These are phyloP conservation scores for Dynastes maya DNA, from an alignment of 2,888 invertebrate species.

Conservation along the genomic window DNA sequence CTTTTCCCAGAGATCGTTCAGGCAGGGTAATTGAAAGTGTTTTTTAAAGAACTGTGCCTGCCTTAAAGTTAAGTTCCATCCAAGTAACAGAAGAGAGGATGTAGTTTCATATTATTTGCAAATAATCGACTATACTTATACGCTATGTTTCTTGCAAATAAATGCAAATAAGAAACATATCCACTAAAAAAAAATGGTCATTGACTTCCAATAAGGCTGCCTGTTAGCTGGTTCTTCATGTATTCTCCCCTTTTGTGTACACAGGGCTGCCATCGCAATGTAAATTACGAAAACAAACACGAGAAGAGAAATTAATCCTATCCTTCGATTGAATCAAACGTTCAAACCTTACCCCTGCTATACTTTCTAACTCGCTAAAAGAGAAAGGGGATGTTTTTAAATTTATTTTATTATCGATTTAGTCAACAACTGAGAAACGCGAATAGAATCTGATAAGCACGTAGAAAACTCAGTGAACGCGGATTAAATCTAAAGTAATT, in stretches of 20 bases:
- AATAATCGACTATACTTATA: too few relatives aligned
- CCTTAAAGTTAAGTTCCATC: too few relatives aligned
- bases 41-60: too few relatives aligned
- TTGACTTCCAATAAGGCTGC: not conserved
- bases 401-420: constrained; percentile 29
- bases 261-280: not conserved
- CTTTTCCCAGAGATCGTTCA: too few relatives aligned
- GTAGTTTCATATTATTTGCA: too few relatives aligned
- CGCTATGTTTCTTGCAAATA: too few relatives aligned
- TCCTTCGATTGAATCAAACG: constrained; percentile 27
- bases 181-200: not conserved
- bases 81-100: too few relatives aligned
- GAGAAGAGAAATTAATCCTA: constrained; percentile 24
- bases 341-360: constrained; percentile 3
- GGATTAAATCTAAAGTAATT: constrained; percentile 37
- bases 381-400: constrained; percentile 21
- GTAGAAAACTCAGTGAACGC: not conserved
- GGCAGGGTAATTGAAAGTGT: too few relatives aligned
- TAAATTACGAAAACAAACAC: constrained; percentile 34
- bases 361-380: not conserved
- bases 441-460: constrained; percentile 6
- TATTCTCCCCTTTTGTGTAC: constrained; percentile 5
- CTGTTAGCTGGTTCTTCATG: not conserved
- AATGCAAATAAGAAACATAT: too few relatives aligned
- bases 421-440: constrained; percentile 27